Evolutionary conservation across 2,888 invertebrate species (phyloP), one percentile per base, ranked within the genome.

Genomic region (Chymomyza procnemis): DNA sequence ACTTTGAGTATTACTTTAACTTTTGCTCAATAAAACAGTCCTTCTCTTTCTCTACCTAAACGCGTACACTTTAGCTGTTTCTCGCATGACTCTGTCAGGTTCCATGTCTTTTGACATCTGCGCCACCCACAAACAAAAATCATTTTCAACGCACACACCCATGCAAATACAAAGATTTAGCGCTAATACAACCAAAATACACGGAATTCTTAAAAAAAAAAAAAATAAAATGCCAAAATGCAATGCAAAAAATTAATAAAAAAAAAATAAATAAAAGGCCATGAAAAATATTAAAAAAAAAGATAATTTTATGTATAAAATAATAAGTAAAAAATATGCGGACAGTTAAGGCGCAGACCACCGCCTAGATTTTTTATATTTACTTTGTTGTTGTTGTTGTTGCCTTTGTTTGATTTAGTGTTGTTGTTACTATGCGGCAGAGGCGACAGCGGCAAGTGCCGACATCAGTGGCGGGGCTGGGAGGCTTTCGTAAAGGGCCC

Each of bases 341-440:
- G 83, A 70, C 83, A 80, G 76, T 71, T 67, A 22, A 50, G 61
- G 47, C 16, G 68, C 59, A 62, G 78, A 80, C 80, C 80, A 82
- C 75, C 80, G 77, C 72, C 78, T 80, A 80, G 80, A 69, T 21
- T 21, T 54, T 54, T 14, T 54, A 21, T 21, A 3, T 21, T 54
- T 18, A 19, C 8, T 21, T 74, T 79, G 78, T 78, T 57, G 64
- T 66, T 79, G 81, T 79, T 81, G 83, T 76, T 76, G 76, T 66
- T 79, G 79, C 81, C 79, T 80, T 76, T 76, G 76, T 68, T 75
- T 80, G 83, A 83, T 80, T 80, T 80, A 80, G 76, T 75, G 81
- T 67, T 66, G 68, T 64, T 75, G 73, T 70, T n/a, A n/a, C 61
- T 41, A 41, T 41, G 34, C 34, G 34, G 34, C 34, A 12, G 56